Evolutionary conservation across 2,797 vertebrate genomes (phyloP), one percentile per base, ranked within the genome.

Genomic region (Sebastes hubbsi): DNA sequence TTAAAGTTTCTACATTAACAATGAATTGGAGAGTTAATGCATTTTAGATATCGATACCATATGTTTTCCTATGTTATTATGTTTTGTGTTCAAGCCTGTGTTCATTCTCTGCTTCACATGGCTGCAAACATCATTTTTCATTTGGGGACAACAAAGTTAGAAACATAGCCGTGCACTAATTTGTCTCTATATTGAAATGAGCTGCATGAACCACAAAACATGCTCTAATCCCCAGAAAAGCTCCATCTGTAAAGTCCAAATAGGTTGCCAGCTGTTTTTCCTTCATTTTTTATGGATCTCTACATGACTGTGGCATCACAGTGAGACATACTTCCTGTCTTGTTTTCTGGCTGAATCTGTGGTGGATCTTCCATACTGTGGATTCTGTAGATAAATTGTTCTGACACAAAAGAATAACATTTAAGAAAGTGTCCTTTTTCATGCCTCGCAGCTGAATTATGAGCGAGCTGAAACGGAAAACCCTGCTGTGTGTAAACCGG

Each of bases 391-490:
- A 89, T 78, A 75, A 73, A 87, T 83, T 65, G 66, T 63, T 66
- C 59, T 66, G 76, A 82, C 84, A 86, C 77, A 69, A 89, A 91
- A 78, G 74, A 87, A 86, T 62, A 87, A 91, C 81, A 87, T 74
- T 82, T 73, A 66, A 68, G 66, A 83, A 85, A 72, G 59, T 49
- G 72, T 81, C 71, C 59, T 64, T 60, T 72, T 84, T 86, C 64
- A 58, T 49, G 72, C 55, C 63, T 64, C 22, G 10, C n/a, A 18
- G 75, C 24, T 83, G 65, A 87, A 81, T 83, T 84, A 83, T 69
- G 77, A 86, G 72, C n/a, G 9, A 64, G 74, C 59, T 72, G 69
- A 90, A 83, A 88, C 85, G 90, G 89, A 92, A 92, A 87, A 88
- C 78, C 74, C 84, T 61, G 88, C 88, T 80, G 79, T 25, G 76